phyloP scores from a whole-genome alignment of 1,140 invertebrate species.

The Drusus annulatus region DNA sequence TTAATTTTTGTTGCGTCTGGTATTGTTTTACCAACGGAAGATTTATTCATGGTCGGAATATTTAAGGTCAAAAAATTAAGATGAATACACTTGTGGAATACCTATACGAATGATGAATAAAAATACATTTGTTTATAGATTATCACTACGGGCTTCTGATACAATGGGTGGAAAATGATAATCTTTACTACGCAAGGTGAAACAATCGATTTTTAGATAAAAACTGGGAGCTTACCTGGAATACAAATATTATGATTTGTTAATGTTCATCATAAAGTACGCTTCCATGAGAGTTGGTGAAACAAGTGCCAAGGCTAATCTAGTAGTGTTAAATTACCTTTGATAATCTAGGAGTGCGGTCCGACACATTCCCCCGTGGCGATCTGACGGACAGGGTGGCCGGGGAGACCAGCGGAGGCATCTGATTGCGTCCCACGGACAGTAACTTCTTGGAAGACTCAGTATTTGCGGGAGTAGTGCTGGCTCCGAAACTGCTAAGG shows the following conservation, averaged over 20 bases:
- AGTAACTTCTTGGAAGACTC: constrained; percentile 13
- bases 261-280: too few relatives aligned
- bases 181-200: background rate
- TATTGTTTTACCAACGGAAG: too few relatives aligned
- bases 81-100: too few relatives aligned
- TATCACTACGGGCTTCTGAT: background rate
- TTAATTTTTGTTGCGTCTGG: background rate
- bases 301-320: too few relatives aligned
- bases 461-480: constrained; percentile 59
- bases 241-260: too few relatives aligned
- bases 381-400: constrained; percentile 56
- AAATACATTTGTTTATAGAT: constrained; percentile 18
- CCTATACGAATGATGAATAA: background rate
- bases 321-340: background rate
- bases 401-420: constrained; percentile 67
- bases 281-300: too few relatives aligned
- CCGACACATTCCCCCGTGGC: constrained; percentile 53
- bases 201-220: constrained; percentile 28
- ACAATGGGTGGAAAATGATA: background rate
- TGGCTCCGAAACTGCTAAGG: constrained; percentile 61
- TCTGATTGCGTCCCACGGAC: constrained; percentile 59
- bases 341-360: constrained; percentile 32
- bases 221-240: background rate
- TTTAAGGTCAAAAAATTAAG: too few relatives aligned
- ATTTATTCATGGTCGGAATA: too few relatives aligned